Evolutionary conservation across 2,888 invertebrate genomes (phyloP), one percentile per base, ranked within the genome.

Genomic region (Hydropsyche betteni): DNA sequence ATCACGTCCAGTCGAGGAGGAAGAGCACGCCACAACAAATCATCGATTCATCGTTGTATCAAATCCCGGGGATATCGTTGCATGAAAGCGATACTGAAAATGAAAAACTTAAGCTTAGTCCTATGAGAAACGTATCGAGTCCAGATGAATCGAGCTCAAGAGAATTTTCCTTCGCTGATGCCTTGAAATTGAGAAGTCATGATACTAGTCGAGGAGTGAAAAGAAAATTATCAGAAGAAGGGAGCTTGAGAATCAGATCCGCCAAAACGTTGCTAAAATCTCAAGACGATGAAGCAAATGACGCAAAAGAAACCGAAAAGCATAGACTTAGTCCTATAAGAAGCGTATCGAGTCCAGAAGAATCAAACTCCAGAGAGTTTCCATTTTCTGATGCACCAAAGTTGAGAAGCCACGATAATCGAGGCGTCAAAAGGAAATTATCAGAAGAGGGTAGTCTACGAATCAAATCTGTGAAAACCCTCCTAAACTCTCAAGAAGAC

Each of bases 1-100:
- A 79, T 53, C 75, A 76, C 38, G 55, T 69, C 2, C 76, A 77
- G 76, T 72, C 72, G 1, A 74, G 76, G 68, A 75, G 78, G 71
- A 79, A 79, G 71, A 77, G 77, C 38, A 79, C 76, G 3, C 79
- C 78, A 3, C 79, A 79, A 33, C 79, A 79, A 58, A 76, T 77
- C 64, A 55, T 77, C 61, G 79, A 77, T 14, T 68, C 70, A 2
- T 52, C 74, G 8, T 68, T 68, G 36, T 76, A 78, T 74, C 75
- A 78, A 38, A 68, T 74, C 7, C 53, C 70, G n/a, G 53, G 53
- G 12, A 44, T 52, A 58, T 71, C 75, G 2, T 50, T 77, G 44
- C 73, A 78, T 50, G 78, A 77, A 36, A 73, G 72, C 16, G 78
- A 78, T 50, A 58, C 52, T 10, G 76, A 75, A 69, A 74, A 69